Evolutionary conservation across 2,113 vertebrate species (phyloP).

Genomic region (Calidris pugnax): DNA sequence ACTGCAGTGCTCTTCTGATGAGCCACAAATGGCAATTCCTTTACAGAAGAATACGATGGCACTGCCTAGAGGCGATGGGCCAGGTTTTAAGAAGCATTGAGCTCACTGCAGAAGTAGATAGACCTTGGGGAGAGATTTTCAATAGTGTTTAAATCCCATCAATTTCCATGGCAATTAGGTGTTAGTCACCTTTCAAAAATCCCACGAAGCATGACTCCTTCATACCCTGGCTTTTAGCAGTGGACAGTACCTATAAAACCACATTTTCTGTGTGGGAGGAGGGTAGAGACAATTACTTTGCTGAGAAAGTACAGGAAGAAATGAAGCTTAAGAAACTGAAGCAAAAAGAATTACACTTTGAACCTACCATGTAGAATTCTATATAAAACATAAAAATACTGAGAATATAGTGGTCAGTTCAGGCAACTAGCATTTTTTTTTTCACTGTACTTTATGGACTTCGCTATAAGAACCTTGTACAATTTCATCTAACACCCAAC

Average conservation of each 20-base stretch:
- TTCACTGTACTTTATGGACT: background rate
- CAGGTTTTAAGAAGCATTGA: background rate
- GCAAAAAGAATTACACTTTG: background rate
- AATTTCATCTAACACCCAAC: background rate
- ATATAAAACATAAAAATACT: background rate
- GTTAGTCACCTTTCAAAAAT: background rate
- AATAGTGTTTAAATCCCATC: background rate
- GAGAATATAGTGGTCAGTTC: background rate
- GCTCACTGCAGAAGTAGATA: background rate
- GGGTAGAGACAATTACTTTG: background rate
- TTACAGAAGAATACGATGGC: rapidly evolving
- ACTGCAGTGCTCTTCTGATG: background rate
- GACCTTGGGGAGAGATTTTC: background rate
- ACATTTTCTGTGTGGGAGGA: background rate
- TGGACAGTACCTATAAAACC: background rate
- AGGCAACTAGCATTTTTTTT: background rate
- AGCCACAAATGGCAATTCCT: background rate
- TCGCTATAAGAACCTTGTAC: background rate
- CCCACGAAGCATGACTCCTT: background rate
- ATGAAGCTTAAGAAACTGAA: background rate
- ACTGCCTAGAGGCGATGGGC: background rate
- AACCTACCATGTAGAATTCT: background rate
- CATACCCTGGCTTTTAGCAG: background rate
- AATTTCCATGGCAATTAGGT: background rate
- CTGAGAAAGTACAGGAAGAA: background rate